These are phyloP conservation scores for Coleophora deauratella DNA, from an alignment of 2,888 invertebrate genomes.

Conservation along the genomic window DNA sequence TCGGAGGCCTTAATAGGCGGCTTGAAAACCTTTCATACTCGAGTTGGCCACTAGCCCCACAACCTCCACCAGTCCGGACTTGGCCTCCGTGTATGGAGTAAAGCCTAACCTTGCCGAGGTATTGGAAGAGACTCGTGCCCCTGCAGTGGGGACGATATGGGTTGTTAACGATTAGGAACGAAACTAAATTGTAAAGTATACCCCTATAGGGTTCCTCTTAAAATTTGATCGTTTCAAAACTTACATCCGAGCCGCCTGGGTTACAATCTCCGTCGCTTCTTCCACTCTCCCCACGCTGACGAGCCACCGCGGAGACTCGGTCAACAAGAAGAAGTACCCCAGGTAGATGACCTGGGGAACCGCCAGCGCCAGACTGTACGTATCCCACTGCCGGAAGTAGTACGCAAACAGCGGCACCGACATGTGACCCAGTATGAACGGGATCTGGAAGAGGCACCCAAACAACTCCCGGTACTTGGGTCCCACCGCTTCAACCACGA, in stretches of 20 bases:
- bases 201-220: no score
- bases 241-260: slow-evolving; percentile 75
- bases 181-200: no score
- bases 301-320: slow-evolving; percentile 88
- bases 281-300: slow-evolving; percentile 79
- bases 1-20: no score
- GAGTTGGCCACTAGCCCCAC: no score
- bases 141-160: no score
- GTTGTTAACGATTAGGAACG: no score
- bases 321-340: slow-evolving; percentile 80
- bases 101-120: no score
- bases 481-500: slow-evolving; percentile 79
- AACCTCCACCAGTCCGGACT: no score
- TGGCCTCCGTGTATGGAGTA: no score
- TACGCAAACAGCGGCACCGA: slow-evolving; percentile 77
- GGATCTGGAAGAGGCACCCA: slow-evolving; percentile 79
- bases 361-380: slow-evolving; percentile 76
- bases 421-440: slow-evolving; percentile 80
- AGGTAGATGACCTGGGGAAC: slow-evolving; percentile 75
- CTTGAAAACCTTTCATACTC: no score
- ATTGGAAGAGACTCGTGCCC: no score
- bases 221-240: no score
- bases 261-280: slow-evolving; percentile 77
- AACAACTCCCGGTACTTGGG: slow-evolving; percentile 64
- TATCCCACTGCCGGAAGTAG: slow-evolving; percentile 77